These are phyloP conservation scores for Noturus placidus DNA, from an alignment of 2,113 vertebrate species.

Conservation along the genomic window DNA sequence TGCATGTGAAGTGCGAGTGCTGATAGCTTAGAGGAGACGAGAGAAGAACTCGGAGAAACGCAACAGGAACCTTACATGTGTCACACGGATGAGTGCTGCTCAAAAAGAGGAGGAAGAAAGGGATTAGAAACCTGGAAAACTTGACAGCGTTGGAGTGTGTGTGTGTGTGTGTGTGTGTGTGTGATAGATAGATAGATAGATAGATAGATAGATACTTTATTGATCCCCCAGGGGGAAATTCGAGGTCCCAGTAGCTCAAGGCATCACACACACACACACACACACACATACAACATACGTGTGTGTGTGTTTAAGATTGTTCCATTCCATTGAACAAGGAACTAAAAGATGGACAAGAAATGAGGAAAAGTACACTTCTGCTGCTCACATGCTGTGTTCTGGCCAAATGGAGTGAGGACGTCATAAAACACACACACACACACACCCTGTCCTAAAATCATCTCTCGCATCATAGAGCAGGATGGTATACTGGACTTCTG, in stretches of 20 bases:
- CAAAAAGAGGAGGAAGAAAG: background rate
- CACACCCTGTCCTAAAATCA: background rate
- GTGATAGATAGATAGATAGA: too few species aligned
- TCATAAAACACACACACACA: background rate
- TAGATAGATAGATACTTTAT: too few species aligned
- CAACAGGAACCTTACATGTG: background rate
- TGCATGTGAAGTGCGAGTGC: background rate
- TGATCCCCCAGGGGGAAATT: too few species aligned
- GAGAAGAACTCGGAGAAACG: background rate
- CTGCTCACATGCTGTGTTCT: background rate
- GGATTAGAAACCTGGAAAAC: constrained; percentile 21
- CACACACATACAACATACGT: too few species aligned
- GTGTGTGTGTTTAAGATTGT: too few species aligned
- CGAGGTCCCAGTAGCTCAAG: too few species aligned
- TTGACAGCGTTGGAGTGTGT: constrained; percentile 17
- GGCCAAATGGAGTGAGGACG: background rate
- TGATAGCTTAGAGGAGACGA: background rate
- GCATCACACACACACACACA: too few species aligned
- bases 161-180: constrained; percentile 12
- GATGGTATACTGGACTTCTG: background rate
- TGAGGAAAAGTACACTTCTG: background rate
- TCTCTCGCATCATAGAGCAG: background rate
- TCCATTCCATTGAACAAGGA: background rate
- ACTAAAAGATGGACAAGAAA: background rate
- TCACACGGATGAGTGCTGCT: background rate